A percentile compares a stretch with the other conserved stretches of the same genome.
Evolutionary conservation across 2,113 vertebrate genomes (phyloP).

Genomic region (Myanophis thanlyinensis): DNA sequence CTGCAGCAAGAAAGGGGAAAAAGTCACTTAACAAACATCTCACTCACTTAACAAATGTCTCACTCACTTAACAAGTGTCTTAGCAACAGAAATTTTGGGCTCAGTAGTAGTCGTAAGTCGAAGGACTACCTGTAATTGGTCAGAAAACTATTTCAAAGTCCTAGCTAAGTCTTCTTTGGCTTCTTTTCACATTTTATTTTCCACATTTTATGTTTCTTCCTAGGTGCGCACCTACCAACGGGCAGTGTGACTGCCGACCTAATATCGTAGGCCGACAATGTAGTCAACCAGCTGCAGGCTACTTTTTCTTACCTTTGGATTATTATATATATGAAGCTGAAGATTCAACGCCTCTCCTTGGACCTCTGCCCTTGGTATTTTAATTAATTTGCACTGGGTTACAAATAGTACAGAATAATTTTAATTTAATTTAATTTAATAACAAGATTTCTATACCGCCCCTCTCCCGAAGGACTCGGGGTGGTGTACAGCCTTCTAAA

Average conservation of each 20-base stretch:
- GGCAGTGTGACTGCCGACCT: slow-evolving; percentile 81
- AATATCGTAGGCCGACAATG: slow-evolving; percentile 77
- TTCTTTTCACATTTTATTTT: not conserved
- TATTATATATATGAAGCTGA: slow-evolving; percentile 89
- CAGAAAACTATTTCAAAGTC: not conserved
- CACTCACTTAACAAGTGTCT: too few species aligned
- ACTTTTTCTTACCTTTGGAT: slow-evolving; percentile 82
- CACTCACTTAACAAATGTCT: too few species aligned
- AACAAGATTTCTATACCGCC: too few species aligned
- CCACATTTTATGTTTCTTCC: not conserved
- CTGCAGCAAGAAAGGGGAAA: too few species aligned
- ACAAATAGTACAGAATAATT: accelerated
- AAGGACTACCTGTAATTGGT: not conserved
- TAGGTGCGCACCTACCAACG: slow-evolving; percentile 74
- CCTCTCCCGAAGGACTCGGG: too few species aligned
- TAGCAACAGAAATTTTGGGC: too few species aligned
- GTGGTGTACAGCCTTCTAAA: too few species aligned
- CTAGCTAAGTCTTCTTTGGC: not conserved
- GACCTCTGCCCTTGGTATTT: slow-evolving; percentile 68
- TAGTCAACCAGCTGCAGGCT: slow-evolving; percentile 73
- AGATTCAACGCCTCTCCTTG: slow-evolving; percentile 65
- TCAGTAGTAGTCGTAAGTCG: too few species aligned
- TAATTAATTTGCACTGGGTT: slow-evolving; percentile 9
- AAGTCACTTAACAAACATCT: too few species aligned
- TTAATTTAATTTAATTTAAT: too few species aligned